Base-by-base conservation (phyloP, 2,888 invertebrate species). In the Harpagoxenus sublaevis region DNA sequence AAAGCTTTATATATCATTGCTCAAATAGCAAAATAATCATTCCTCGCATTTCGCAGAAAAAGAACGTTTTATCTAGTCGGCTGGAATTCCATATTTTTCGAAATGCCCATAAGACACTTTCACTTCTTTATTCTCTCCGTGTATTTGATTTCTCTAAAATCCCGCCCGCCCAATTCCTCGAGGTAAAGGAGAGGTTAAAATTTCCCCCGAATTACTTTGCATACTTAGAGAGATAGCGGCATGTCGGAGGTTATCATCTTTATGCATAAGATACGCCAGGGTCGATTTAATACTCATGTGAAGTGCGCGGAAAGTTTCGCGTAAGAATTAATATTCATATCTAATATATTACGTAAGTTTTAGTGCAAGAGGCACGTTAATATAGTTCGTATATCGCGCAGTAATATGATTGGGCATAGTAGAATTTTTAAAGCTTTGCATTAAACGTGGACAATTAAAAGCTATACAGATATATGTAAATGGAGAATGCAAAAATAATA, bases 201-300 rank as follows among this genome's bases (percentile, higher is more conserved):
- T 90, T 89, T 87, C 75, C n/a, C n/a, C 74, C 57, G 86, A 90
- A 89, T 90, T 86, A 89, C 84, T 92, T 89, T 88, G 92, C 91
- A 90, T 91, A 92, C 83, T 90, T 91, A 85, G 79, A 83, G 68
- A 60, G 81, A 85, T 28, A 42, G 57, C 48, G 60, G 57, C 62
- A 53, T 57, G 68, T 84, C 45, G 63, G 66, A 39, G 51, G 35
- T 68, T 83, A 83, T 84, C 83, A 90, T 90, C 91, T 89, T 91
- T 91, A 88, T 90, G 90, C 86, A 91, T 90, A 90, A 90, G 88
- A 70, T 81, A 70, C 60, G 71, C 65, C 35, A 35, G 35, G 68
- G 83, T 82, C 87, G 83, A 90, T 89, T 89, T 66, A 78, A 78
- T 74, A 62, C 35, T 63, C 71, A 48, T 51, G 83, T 42, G 48